Evolutionary conservation across 92 coral and sea anemone genomes (phyloP).

Genomic region (Actinernus sp.): DNA sequence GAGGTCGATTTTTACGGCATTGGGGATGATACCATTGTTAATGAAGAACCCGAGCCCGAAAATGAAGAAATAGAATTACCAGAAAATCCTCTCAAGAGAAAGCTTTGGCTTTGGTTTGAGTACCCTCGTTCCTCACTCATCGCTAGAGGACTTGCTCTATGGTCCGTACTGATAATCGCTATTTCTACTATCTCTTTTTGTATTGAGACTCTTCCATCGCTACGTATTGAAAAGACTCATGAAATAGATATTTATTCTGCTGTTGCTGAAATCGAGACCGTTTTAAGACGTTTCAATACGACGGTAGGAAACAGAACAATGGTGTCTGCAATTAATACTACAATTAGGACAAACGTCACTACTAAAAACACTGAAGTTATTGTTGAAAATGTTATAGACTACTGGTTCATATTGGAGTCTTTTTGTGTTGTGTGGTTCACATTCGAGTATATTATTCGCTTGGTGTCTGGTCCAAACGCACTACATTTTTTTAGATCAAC

Average conservation of each 20-base stretch:
- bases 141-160: conserved; percentile 69
- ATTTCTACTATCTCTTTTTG: conserved; percentile 84
- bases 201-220: conserved; percentile 77
- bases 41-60: conserved; percentile 9
- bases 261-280: neutral
- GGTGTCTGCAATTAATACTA: neutral
- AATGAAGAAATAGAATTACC: conserved; percentile 29
- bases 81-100: conserved; percentile 50
- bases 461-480: conserved; percentile 62
- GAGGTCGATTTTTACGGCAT: conserved; percentile 86
- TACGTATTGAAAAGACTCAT: conserved; percentile 30
- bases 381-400: conserved; percentile 1
- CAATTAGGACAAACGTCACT: neutral
- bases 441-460: conserved; percentile 70
- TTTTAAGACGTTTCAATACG: neutral
- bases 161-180: conserved; percentile 71
- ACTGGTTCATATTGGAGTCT: conserved; percentile 86
- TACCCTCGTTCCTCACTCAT: conserved; percentile 77
- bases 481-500: conserved; percentile 68
- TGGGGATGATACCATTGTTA: conserved; percentile 6
- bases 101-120: conserved; percentile 84
- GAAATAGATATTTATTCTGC: neutral
- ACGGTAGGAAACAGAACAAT: neutral
- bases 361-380: neutral
- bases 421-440: conserved; percentile 85